phyloP scores from a whole-genome alignment of 1,140 invertebrate genomes.

The Hylaeus volcanicus region DNA sequence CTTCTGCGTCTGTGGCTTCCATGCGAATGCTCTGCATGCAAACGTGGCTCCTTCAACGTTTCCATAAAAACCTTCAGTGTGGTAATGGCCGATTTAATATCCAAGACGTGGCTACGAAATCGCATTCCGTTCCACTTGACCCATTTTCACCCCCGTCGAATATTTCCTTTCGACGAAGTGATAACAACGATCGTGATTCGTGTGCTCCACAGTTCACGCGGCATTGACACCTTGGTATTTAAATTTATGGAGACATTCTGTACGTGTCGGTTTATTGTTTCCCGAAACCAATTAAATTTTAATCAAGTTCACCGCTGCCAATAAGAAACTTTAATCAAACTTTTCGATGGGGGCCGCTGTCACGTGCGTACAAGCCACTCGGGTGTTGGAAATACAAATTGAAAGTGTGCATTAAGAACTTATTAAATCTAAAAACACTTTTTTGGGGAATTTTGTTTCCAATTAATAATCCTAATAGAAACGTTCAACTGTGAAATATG shows the following conservation, averaged over 20 bases:
- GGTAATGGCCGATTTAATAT: conserved; percentile 33
- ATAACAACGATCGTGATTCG: background rate
- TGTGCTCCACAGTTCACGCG: too few relatives aligned
- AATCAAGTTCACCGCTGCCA: background rate
- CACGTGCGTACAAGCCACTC: too few relatives aligned
- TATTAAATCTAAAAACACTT: too few relatives aligned
- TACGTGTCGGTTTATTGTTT: background rate
- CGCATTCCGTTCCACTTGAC: conserved; percentile 4
- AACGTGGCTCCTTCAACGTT: conserved; percentile 23
- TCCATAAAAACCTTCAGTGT: conserved; percentile 37
- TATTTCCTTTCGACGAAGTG: background rate
- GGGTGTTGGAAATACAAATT: too few relatives aligned
- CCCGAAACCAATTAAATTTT: background rate
- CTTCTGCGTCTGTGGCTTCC: background rate
- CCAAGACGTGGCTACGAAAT: background rate
- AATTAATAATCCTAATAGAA: too few relatives aligned
- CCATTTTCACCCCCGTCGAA: background rate
- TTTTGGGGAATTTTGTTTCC: too few relatives aligned
- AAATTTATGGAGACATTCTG: background rate
- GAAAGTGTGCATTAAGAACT: too few relatives aligned
- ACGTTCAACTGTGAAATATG: too few relatives aligned
- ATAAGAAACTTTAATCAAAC: background rate
- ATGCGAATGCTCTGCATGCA: conserved; percentile 26
- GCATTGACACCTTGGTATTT: background rate
- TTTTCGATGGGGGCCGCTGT: background rate